These are phyloP conservation scores for Platichthys stellatus DNA, from an alignment of 2,113 vertebrate genomes.

Conservation along the genomic window DNA sequence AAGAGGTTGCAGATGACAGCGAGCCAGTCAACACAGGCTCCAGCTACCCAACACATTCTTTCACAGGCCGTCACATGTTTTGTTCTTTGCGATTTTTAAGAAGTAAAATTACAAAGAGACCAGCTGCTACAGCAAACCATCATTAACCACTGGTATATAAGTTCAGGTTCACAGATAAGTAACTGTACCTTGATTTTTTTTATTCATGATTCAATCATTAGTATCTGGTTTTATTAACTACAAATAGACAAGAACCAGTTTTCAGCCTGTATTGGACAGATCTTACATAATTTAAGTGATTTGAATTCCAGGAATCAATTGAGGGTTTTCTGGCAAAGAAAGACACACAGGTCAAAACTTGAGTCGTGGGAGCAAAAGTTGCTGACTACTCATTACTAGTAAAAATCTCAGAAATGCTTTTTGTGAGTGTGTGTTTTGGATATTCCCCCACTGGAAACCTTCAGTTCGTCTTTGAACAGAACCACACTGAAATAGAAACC, in stretches of 20 bases:
- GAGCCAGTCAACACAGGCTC: slow-evolving; percentile 40
- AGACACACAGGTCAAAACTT: not conserved
- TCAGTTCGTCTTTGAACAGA: no score
- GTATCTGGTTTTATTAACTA: not conserved
- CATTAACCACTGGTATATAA: not conserved
- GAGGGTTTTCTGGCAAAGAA: not conserved
- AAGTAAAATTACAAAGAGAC: slow-evolving; percentile 6
- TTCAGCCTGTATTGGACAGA: not conserved
- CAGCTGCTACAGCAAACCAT: slow-evolving; percentile 37
- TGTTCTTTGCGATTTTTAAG: not conserved
- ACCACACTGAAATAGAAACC: no score
- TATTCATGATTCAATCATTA: not conserved
- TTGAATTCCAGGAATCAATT: not conserved
- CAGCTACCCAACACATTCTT: slow-evolving; percentile 32
- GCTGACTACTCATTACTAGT: not conserved
- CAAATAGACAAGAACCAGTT: not conserved
- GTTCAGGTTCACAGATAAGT: not conserved
- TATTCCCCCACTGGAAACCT: no score
- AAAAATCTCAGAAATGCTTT: no score
- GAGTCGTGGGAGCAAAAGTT: not conserved
- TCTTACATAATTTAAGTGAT: not conserved
- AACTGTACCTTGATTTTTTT: not conserved
- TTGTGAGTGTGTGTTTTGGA: no score
- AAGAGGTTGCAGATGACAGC: slow-evolving; percentile 9
- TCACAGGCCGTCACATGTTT: slow-evolving; percentile 16